Conservation (phyloP, 2,888 invertebrate genomes). For the Dicyrtoma fusca region DNA sequence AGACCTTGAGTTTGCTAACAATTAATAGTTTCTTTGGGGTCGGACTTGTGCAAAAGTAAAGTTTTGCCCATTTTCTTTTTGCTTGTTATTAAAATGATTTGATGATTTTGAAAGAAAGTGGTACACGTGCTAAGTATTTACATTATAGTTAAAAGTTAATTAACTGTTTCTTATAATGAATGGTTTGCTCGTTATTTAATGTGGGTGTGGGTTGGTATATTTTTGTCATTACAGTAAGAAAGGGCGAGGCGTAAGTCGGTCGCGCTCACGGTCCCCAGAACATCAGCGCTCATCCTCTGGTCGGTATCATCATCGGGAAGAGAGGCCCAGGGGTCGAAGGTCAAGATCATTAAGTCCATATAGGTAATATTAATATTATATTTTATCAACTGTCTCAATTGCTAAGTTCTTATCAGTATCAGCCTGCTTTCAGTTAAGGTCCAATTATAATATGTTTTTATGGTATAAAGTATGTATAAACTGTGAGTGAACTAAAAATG, state of each 20-base stretch:
- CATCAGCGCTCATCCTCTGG: not conserved
- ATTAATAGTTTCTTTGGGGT: not conserved
- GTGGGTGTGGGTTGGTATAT: too few species aligned
- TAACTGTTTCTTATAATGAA: not conserved
- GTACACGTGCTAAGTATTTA: constrained; percentile 6
- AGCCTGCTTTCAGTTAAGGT: too few species aligned
- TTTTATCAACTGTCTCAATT: too few species aligned
- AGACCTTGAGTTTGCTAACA: constrained; percentile 10
- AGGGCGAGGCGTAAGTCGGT: too few species aligned
- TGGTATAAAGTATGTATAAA: too few species aligned
- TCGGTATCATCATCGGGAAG: constrained; percentile 8
- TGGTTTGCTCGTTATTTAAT: too few species aligned
- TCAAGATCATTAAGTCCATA: constrained; percentile 23
- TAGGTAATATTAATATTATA: too few species aligned
- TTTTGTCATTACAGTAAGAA: too few species aligned
- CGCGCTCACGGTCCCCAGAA: too few species aligned
- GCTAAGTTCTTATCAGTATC: too few species aligned
- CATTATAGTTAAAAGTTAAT: not conserved
- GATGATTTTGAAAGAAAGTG: constrained; percentile 6
- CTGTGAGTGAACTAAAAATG: too few species aligned
- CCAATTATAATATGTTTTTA: too few species aligned
- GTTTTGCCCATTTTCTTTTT: not conserved
- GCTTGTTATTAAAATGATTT: not conserved
- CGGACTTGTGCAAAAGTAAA: constrained; percentile 22
- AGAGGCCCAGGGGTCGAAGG: not conserved